Base-by-base conservation (phyloP, 1,140 invertebrate species). In the Bombyx mandarina region DNA sequence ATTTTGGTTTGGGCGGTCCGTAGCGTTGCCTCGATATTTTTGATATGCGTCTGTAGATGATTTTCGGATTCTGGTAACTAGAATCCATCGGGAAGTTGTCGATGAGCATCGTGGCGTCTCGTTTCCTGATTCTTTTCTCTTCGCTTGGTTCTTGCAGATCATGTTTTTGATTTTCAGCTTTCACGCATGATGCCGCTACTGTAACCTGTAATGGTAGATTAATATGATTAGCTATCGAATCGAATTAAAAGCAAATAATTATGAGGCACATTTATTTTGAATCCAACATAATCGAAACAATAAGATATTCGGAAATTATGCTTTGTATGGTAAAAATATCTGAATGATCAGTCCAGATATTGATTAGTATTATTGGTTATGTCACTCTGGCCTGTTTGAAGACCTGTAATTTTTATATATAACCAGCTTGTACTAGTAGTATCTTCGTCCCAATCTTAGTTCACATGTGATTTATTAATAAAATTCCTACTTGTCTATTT, bases 41-140 rank as follows among this genome's bases (percentile, higher is more conserved):
- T 8, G 76, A 76, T 56, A 80, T 57, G 65, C 74, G 73, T 57
- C 73, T 70, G 60, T 80, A 83, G 12, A 78, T 72, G 0, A 82
- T 67, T 55, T 76, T 74, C 4, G 79, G 71, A 35, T 73, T 71
- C n/a, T 75, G 68, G 18, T 72, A 70, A 18, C 12, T 18, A 47
- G 67, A 63, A 51, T 79, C 70, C 18, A 74, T 52, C 3, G 73
- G 73, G 45, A 65, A 75, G 54, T 63, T 71, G 18, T 79, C 73
- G 48, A 80, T 70, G n/a, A 78, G 35, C 47, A 82, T 45, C 9
- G 72, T 59, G 35, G 81, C 64, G 42, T 83, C 79, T 56, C 80
- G 66, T 66, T 78, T 84, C 56, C 44, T n/a, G 26, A 44, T 54
- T 7, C 26, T 44, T 62, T 60, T 63, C 63, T 75, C 42, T 65